Base-by-base conservation (phyloP, 30 jellyfish, hydroid and myxozoan genomes). In the Clytia hemisphaerica region DNA sequence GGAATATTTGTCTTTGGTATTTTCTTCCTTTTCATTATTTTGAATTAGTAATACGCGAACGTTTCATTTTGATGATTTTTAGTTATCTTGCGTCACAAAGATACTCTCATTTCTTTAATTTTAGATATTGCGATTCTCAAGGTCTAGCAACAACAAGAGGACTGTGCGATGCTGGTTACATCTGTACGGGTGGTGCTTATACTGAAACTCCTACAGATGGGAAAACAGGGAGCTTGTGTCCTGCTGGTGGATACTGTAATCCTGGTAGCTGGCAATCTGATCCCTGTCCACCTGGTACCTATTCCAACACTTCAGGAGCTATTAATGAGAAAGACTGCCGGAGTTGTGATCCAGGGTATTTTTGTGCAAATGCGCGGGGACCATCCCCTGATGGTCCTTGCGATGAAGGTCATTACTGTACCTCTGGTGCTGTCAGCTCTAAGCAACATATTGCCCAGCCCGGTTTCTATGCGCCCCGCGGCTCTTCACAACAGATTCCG, bases 341-440 rank as follows among this genome's bases (percentile, higher is more conserved):
- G 51, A 51, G 87, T 0, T 91, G 99, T 67, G 99, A 91, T 63
- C 95, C 95, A 40, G 99, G 99, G 25, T 91, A 91, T 57, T 91
- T 70, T 59, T 91, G 99, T 37, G 40, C 31, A 81, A 91, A 76
- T 57, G 99, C 99, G n/a, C 82, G 99, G 57, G 99, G 95, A 22
- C 95, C 99, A 19, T 73, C 92, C 34, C 99, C 99, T 21, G 95
- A 91, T 61, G 99, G 99, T n/a, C 95, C 99, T 47, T 91, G 99
- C 61, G 59, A 71, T 68, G 84, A 94, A 25, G 99, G 99, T 3
- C 78, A 76, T 58, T 91, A 91, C 48, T 91, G 99, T 69, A 53
- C 81, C n/a, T 78, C 82, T 15, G 99, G 99, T 19, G 81, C 99
- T 1, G 63, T 18, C 22, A 36, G 58, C n/a, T 95, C 95, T 21